Base-by-base conservation (phyloP, 2,113 vertebrate genomes). In the Catharus bicknelli region DNA sequence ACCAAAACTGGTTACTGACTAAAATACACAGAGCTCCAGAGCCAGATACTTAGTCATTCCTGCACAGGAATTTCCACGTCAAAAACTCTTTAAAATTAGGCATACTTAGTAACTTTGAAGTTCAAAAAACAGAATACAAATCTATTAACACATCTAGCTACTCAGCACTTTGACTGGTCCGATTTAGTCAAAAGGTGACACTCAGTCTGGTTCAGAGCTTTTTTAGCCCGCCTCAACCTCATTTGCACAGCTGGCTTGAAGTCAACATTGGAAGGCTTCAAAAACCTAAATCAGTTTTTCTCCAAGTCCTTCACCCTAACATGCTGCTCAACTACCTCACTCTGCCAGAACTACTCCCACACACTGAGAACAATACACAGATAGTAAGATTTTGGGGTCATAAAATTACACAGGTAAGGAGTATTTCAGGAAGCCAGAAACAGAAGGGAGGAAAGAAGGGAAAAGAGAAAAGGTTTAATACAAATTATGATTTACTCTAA, bases 171-270 rank as follows among this genome's bases (percentile, higher is more conserved):
- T 3, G 14, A 55, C 34, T 84, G 18, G 51, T 43, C 22, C 32
- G 69, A 22, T 50, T 85, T 64, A 85, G 84, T 45, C 6, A 64
- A 76, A 78, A 88, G 13, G 19, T 48, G 32, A 32, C 34, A 68
- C 7, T 50, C 16, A 6, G n/a, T 16, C 40, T 51, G 36, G 16
- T 2, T 22, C 34, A 27, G 6, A 2, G 0, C 12, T 15, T 51
- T n/a, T 67, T 51, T 6, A 67, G 8, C 7, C 30, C 0, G 1
- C 13, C 86, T 83, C 72, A 86, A 57, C 21, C 30, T 90, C 36
- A 90, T 45, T 72, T 72, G 30, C 53, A 87, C 47, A 77, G 14
- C 32, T 70, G 47, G 19, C 53, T 75, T 67, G 11, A 83, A 70
- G 14, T 47, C 43, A 69, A 48, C 13, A 53, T 1, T 11, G 22